A percentile compares a stretch with the other conserved stretches of the same genome.
These are phyloP conservation scores for Achroia grisella DNA, from an alignment of 1,140 invertebrate species.

Conservation along the genomic window DNA sequence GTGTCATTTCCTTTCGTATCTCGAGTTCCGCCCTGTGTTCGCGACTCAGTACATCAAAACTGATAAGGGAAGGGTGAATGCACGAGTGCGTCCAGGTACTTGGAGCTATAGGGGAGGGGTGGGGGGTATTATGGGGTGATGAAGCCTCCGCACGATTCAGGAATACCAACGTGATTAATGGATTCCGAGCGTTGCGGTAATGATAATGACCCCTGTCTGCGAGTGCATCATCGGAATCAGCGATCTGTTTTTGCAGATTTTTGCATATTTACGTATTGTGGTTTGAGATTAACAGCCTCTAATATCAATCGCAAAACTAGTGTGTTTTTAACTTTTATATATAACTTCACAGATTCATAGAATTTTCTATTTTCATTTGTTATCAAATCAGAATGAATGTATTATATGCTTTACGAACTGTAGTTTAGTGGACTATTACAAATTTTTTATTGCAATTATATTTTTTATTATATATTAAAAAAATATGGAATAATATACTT, in stretches of 20 bases:
- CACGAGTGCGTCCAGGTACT: conserved; percentile 64
- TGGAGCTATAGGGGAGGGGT: conserved; percentile 19
- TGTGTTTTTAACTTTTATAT: no score
- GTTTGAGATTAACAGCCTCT: no score
- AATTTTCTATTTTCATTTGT: no score
- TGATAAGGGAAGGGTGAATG: conserved; percentile 69
- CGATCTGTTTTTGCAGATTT: conserved; percentile 6
- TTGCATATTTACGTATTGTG: conserved; percentile 7
- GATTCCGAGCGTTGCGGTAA: conserved; percentile 51
- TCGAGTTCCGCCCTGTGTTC: conserved; percentile 36
- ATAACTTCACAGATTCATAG: no score
- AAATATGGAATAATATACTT: no score
- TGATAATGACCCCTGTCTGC: conserved; percentile 53
- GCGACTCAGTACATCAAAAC: conserved; percentile 50
- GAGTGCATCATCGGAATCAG: conserved; percentile 41
- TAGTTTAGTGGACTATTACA: no score
- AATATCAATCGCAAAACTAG: no score
- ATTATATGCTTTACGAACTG: no score
- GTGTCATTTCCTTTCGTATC: conserved; percentile 39
- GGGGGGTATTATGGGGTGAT: conserved; percentile 16
- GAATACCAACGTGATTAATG: conserved; percentile 68
- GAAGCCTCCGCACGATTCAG: conserved; percentile 24
- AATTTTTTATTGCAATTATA: no score
- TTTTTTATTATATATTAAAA: no score
- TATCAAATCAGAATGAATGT: no score